Conservation (phyloP, 2,888 invertebrate species). For the Apeira syringaria region DNA sequence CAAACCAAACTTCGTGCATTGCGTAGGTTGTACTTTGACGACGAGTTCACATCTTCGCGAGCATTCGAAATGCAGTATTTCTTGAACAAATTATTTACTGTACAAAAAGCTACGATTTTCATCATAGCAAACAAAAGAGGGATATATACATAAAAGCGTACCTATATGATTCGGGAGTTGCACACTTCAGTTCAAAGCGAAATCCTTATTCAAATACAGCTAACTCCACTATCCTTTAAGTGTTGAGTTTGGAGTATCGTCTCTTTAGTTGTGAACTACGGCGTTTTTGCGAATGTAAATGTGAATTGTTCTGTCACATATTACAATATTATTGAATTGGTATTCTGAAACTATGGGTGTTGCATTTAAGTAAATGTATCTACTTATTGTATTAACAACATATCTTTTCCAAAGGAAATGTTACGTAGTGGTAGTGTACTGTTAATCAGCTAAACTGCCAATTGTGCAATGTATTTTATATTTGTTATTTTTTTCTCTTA, state of each 20-base stretch:
- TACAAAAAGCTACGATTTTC: not conserved
- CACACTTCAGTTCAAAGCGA: slow-evolving; percentile 27
- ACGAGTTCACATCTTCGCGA: not conserved
- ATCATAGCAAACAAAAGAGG: not conserved
- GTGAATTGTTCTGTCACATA: no score
- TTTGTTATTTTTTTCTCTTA: no score
- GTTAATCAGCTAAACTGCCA: no score
- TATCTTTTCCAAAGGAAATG: no score
- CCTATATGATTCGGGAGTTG: slow-evolving; percentile 10
- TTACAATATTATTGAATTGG: no score
- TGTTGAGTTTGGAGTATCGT: slow-evolving; percentile 16
- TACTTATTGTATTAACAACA: no score
- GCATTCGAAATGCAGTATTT: not conserved
- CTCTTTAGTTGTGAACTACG: slow-evolving; percentile 7
- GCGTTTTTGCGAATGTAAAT: no score
- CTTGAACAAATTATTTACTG: not conserved
- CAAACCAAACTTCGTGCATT: not conserved
- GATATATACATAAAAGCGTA: slow-evolving; percentile 12
- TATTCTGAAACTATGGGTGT: no score
- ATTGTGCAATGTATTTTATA: no score
- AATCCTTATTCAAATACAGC: slow-evolving; percentile 30
- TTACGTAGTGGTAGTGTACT: no score
- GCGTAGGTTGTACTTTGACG: no score
- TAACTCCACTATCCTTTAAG: slow-evolving; percentile 26
- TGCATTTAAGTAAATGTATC: no score